Evolutionary conservation across 2,113 vertebrate genomes (phyloP), one percentile per base, ranked within the genome.

Genomic region (Toxotes chatareus): DNA sequence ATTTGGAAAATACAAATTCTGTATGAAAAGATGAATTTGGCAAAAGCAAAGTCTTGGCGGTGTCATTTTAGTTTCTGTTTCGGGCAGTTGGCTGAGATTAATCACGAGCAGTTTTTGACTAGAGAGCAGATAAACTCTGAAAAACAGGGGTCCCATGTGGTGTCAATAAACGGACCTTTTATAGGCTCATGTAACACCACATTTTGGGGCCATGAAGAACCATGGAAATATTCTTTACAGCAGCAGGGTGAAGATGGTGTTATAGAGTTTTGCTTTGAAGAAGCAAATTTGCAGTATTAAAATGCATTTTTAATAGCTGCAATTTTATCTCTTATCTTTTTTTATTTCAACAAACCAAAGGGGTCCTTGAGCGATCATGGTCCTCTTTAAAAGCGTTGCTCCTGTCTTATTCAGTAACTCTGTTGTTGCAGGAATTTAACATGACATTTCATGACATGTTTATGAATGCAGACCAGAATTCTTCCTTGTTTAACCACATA

Each of bases 361-460:
- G 4, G 27, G 71, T 46, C n/a, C 0, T 27, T 51, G 23, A 68
- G 31, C 0, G 1, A 17, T 42, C 49, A 13, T 38, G 16, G 5
- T 36, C 40, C 8, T 19, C n/a, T 70, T 57, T n/a, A 32, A 66
- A 75, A 65, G 17, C 40, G 36, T 14, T 60, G 4, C 74, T 23
- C 13, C 16, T 17, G 12, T 55, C 68, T 62, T 4, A 14, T 59
- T 71, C 56, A 44, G 12, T 63, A 32, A 64, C 46, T 81, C 8
- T 59, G 6, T 12, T 14, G 16, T 68, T 53, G 53, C n/a, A 63
- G 27, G 47, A 68, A 23, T 4, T 59, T 46, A 65, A 70, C 32
- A 40, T 62, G 61, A 76, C 56, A 36, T 63, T 76, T 81, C 38
- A 42, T 16, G 11, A 57, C 62, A 42, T 7, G 0, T 88, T 79